Evolutionary conservation across 2,113 vertebrate species (phyloP), one percentile per base, ranked within the genome.

Genomic region (Cryptomyrus ogoouensis): DNA sequence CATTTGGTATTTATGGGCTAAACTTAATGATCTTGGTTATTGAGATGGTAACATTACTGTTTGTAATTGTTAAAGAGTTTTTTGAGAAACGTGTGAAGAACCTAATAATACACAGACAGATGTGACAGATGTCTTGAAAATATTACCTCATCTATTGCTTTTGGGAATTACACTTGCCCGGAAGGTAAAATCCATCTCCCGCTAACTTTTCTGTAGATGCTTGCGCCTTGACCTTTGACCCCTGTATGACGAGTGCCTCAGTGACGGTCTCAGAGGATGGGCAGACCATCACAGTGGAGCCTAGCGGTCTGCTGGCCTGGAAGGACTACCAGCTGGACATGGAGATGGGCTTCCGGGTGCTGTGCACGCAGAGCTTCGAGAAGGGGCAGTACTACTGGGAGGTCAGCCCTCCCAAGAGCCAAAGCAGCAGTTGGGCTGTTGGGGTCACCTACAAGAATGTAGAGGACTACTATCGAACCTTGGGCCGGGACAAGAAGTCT

Each of bases 321-420:
- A 91, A 87, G 83, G 91, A 92, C 80, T 91, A 90, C 49, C 84
- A 12, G 39, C 35, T 83, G 58, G 83, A 88, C 53, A 47, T 35
- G 6, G 80, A 90, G 3, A 62, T 90, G 31, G 90, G 88, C 90
- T 83, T 87, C 15, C 90, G 49, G 42, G 46, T 92, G 90, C 47
- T 87, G 4, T 92, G 62, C 83, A 91, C 53, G 50, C 44, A 88
- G 31, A 91, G n/a, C 39, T 74, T 89, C 93, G 93, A n/a, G 88
- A 94, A 93, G 44, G 94, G 94, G 92, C 93, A 94, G 91, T 66
- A 90, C 27, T 90, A 89, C 90, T 39, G 74, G 62, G 27, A 70
- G 21, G 46, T 91, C 77, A 46, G 50, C 39, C 88, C 53, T 49
- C 39, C 89, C 21, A 12, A 66, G 83, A 85, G 89, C 35, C 19